phyloP scores from a whole-genome alignment of 2,797 vertebrate species.

The Pantherophis vulpinus region DNA sequence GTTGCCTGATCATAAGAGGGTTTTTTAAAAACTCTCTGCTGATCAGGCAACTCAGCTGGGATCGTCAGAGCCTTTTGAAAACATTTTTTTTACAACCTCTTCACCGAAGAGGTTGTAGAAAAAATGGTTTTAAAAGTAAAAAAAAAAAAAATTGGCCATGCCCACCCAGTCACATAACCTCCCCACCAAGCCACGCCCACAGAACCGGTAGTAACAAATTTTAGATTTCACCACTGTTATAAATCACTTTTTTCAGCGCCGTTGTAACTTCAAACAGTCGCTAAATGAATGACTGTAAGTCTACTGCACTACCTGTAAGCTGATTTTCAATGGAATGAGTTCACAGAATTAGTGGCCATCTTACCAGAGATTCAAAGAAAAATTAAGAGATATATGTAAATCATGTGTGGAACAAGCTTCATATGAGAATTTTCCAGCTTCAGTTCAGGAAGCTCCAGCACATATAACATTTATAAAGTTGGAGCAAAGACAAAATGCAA shows the following conservation, averaged over 20 bases:
- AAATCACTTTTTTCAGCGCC: background rate
- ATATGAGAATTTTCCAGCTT: background rate
- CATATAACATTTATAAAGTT: background rate
- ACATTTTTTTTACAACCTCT: no score
- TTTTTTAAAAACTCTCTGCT: no score
- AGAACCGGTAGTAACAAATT: no score
- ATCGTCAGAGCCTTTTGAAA: no score
- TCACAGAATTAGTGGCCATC: background rate
- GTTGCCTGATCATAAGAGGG: no score
- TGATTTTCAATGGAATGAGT: background rate
- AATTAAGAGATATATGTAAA: background rate
- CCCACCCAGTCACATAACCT: no score
- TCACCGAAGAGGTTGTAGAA: no score
- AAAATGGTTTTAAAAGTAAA: no score
- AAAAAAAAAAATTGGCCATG: no score
- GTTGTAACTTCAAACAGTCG: background rate
- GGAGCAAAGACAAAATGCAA: background rate
- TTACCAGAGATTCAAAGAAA: background rate
- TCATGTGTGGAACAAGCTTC: background rate
- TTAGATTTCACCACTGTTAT: no score
- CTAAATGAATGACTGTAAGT: background rate
- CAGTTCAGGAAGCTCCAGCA: background rate
- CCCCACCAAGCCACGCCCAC: no score
- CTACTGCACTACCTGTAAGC: background rate
- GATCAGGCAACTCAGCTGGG: no score